Base-by-base conservation (phyloP, 2,797 vertebrate species). In the Mastacembelus armatus region DNA sequence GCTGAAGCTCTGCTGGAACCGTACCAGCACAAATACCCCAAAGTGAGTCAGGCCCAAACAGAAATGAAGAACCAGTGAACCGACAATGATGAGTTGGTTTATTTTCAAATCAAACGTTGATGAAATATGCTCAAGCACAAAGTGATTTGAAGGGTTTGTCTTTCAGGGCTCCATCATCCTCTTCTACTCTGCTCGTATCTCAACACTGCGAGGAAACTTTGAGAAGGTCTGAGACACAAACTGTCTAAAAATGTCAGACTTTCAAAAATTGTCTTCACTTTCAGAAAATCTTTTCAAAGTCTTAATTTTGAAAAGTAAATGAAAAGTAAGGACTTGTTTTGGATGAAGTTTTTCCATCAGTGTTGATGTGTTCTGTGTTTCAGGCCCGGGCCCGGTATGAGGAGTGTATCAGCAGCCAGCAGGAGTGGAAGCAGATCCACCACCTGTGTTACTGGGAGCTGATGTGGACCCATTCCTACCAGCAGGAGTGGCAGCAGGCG, bases 391-490 rank as follows among this genome's bases (percentile, higher is more conserved):
- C 83, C 44, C 82, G 88, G 66, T 97, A 96, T 78, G 94, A 94
- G 87, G 94, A 97, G 80, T 97, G 97, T 68, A 94, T 98, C 83
- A 79, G 86, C 81, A 92, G 95, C 71, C 97, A 99, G 89, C 93
- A 96, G 83, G 95, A 98, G 74, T 98, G 97, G 97, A 96, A 93
- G 68, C 97, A 98, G 91, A 94, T 99, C 82, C 97, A 99, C 89
- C 97, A 99, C 73, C 91, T 99, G 58, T 99, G 97, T 85, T 99
- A 96, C 85, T 99, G 97, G 97, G 97, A 99, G 74, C 89, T 98
- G 84, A 98, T 99, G 97, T 99, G 97, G 97, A 93, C 92, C 58
- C 93, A 93, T 90, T 89, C 94, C 0, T 98, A 95, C 89, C 95
- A 95, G 85, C 96, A 98, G 92, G 88, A 96, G 71, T 99, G 97